Evolutionary conservation across 2,888 invertebrate species (phyloP), one percentile per base, ranked within the genome.

Genomic region (Trichogramma evanescens): DNA sequence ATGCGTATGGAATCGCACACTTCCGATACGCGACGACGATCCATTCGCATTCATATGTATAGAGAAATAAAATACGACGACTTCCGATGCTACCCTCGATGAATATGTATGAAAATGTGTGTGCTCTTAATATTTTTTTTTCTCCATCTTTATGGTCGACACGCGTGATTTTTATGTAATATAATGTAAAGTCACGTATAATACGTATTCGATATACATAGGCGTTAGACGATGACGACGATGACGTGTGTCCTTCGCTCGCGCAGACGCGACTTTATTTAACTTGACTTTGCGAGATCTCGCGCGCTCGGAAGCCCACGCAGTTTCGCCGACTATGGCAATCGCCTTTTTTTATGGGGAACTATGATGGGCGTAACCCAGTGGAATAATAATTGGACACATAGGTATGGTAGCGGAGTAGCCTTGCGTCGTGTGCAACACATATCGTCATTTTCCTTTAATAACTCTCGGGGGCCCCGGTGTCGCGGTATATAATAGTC

Each of bases 331-430:
- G 8, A 50, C 59, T 56, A 62, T 62, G 55, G 61, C 61, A 26
- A 26, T 54, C 52, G 51, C 48, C 26, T 46, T 57, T n/a, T 45
- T 45, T 42, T 58, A 52, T 50, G 55, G 55, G 26, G 55, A 58
- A 63, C 58, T 48, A 43, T n/a, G 49, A 59, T 63, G 61, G 61
- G 59, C 59, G 63, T 63, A 51, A 50, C 51, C 61, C 51, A 52
- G 51, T 26, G 39, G 61, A 61, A 63, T 63, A 61, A 63, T 63
- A 48, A 61, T 56, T 26, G 26, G 26, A 26, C 26, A 2, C 26
- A 26, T 26, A 26, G 26, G 26, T 26, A 2, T 26, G 2, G 26
- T 26, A 26, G 26, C 43, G 51, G 50, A 41, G 10, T 26, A 53
- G 61, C 61, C 58, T 61, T 56, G 60, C 56, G n/a, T 7, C 39